Evolutionary conservation across 2,797 vertebrate species (phyloP), one percentile per base, ranked within the genome.

Genomic region (Siniperca scherzeri): DNA sequence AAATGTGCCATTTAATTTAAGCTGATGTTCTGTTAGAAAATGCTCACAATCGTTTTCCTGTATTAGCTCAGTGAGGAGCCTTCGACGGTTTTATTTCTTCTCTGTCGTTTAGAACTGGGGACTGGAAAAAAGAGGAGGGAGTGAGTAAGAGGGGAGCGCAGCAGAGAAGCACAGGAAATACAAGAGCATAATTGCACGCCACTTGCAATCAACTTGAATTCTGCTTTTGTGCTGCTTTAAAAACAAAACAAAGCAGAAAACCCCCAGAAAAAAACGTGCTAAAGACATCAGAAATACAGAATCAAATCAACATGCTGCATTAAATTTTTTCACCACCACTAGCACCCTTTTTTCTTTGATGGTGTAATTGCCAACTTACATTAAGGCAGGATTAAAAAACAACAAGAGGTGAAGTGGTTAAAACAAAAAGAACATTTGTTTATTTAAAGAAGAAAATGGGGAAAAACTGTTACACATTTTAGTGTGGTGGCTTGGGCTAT

Each of bases 1-100:
- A 95, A 95, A 92, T 69, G 87, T 90, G 80, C 76, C 71, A 50
- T 92, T 95, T 90, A 71, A 92, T 95, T 94, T 89, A 86, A 91
- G 85, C 77, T 69, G 78, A 77, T 90, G 91, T 90, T 91, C 81
- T 74, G 89, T 89, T 81, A 81, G 72, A 77, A 74, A 92, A 86
- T 12, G 67, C 83, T 92, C 82, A 90, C 92, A 93, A 91, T 93
- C 71, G 73, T 77, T 85, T 89, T 85, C 78, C 87, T 94, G 90
- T 90, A 85, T 88, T 82, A 81, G 80, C 81, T 85, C 87, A 85
- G 81, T 17, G 30, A 80, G 81, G 81, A 81, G 81, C 84, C 77
- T 69, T 80, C 50, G 38, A 74, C 46, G 27, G 69, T 79, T 89
- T 83, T 80, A 85, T 88, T 90, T 84, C 77, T 85, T 70, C 80